A percentile compares a stretch with the other conserved stretches of the same genome.
Conservation (phyloP, 2,888 invertebrate species). For the Stenodera caucasica region DNA sequence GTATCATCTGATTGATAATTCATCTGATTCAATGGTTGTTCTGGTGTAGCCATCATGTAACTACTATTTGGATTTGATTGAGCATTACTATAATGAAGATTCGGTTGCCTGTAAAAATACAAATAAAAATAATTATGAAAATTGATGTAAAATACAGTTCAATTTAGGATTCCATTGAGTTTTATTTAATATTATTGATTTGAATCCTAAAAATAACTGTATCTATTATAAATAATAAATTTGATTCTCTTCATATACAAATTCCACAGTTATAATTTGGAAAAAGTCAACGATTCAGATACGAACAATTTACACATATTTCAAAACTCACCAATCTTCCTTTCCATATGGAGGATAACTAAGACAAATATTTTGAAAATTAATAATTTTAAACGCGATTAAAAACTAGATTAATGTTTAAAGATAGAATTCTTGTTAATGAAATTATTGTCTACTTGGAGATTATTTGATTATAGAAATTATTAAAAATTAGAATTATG, state of each 20-base stretch:
- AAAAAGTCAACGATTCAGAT: slow-evolving; percentile 5
- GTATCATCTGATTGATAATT: slow-evolving; percentile 52
- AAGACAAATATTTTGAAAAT: slow-evolving; percentile 26
- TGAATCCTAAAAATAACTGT: not conserved
- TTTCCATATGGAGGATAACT: slow-evolving; percentile 64
- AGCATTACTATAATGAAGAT: slow-evolving; percentile 54
- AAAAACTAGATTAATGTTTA: no score
- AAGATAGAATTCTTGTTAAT: not conserved
- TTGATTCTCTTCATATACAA: not conserved
- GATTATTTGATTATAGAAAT: slow-evolving; percentile 5
- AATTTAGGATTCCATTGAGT: not conserved
- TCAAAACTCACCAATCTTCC: slow-evolving; percentile 62
- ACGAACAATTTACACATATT: slow-evolving; percentile 31
- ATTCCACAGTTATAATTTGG: no score
- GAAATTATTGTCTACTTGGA: not conserved
- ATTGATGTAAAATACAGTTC: not conserved
- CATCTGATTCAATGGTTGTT: slow-evolving; percentile 39
- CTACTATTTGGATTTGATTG: slow-evolving; percentile 42
- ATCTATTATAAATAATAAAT: not conserved
- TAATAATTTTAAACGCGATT: slow-evolving; percentile 6
- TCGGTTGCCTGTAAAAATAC: slow-evolving; percentile 52
- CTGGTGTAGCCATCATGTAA: slow-evolving; percentile 54
- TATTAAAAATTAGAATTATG: no score
- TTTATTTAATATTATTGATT: not conserved
- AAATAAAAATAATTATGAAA: not conserved